Evolutionary conservation across 2,888 invertebrate species (phyloP), one percentile per base, ranked within the genome.

Genomic region (Charanyca ferruginea): DNA sequence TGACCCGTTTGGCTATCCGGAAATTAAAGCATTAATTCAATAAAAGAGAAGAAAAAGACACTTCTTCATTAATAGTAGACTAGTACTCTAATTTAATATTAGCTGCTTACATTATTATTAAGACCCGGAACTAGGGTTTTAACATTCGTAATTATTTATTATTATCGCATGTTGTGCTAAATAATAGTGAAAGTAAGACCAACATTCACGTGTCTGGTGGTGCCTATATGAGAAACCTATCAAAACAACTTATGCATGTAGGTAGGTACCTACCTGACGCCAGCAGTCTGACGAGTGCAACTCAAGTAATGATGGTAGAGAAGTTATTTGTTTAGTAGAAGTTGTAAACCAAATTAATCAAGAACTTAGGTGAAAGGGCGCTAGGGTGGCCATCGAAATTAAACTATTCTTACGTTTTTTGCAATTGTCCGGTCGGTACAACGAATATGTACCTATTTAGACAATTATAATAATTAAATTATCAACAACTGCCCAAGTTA

Each of bases 151-250:
- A 57, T 70, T 63, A 57, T 70, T 63, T 63, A 71, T 57, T 57
- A 55, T 28, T 32, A 42, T 22, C 16, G 28, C 44, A 55, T 65
- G 51, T 41, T 72, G 66, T 55, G 25, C 51, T 57, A 28, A 70
- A 63, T 63, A 63, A 52, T 47, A 57, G 71, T 71, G 71, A 71
- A 71, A 70, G 71, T 71, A 52, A 42, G 22, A 25, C 20, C 28
- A 42, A 48, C 42, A 48, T 48, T 52, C 66, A 38, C 41, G 45
- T 54, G 41, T 42, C 16, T 55, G 25, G n/a, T 22, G 51, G 22
- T 49, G 4, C 16, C 9, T 18, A 53, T 38, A 41, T 38, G 64
- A 48, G 61, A 52, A 65, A 66, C 38, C 16, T 45, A 51, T 13
- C 20, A 13, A 28, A 3, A 7, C 20, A 48, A 18, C 35, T 20